Conservation (phyloP, 2,888 invertebrate species). For the Epsilonema sp. region DNA sequence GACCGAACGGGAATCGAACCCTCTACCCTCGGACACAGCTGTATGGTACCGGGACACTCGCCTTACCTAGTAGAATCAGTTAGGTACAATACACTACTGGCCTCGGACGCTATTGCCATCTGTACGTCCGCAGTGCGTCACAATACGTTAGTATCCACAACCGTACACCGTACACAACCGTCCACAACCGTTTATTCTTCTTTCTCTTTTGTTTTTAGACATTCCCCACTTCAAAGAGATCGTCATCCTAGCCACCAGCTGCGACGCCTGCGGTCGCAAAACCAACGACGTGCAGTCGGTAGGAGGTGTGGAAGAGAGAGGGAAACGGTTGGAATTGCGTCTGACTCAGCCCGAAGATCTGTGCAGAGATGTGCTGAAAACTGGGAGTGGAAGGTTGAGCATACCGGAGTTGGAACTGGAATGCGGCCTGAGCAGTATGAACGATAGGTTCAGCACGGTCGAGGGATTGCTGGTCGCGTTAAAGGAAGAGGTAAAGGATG, state of each 20-base stretch:
- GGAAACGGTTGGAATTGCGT: constrained; percentile 52
- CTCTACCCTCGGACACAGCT: too few relatives aligned
- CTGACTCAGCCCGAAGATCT: constrained; percentile 54
- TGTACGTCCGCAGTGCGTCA: not conserved
- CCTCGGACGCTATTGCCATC: not conserved
- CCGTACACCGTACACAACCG: too few relatives aligned
- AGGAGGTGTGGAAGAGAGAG: constrained; percentile 59
- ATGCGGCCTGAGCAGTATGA: constrained; percentile 54
- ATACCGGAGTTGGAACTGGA: constrained; percentile 75
- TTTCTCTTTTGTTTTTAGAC: constrained; percentile 36
- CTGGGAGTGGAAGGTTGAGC: constrained; percentile 54
- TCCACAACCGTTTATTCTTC: too few relatives aligned
- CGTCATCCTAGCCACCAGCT: constrained; percentile 85
- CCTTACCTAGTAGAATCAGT: too few relatives aligned
- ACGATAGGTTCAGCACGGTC: constrained; percentile 80
- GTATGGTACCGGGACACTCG: too few relatives aligned
- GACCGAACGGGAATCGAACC: too few relatives aligned
- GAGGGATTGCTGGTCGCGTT: constrained; percentile 66
- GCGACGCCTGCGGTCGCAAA: constrained; percentile 68
- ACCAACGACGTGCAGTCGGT: constrained; percentile 93
- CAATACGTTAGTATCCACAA: too few relatives aligned
- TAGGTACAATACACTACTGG: too few relatives aligned
- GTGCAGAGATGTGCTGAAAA: constrained; percentile 77
- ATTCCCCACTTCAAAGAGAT: constrained; percentile 95
- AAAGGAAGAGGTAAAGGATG: too few relatives aligned